phyloP scores from a whole-genome alignment of 2,888 invertebrate species.

The Lymantria monacha region DNA sequence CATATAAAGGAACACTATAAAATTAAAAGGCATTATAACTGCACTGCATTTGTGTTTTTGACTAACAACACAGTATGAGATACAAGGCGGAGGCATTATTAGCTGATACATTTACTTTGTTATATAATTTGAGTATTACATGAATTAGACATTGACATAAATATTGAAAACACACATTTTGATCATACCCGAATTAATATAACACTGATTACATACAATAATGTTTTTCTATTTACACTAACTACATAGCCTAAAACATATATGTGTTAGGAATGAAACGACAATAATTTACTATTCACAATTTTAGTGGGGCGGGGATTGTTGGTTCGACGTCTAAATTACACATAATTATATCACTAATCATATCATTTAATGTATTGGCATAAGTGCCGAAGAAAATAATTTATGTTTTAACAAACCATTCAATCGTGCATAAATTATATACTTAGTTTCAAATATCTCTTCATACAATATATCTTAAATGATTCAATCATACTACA shows the following conservation, averaged over 20 bases:
- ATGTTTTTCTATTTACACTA: slow-evolving; percentile 4
- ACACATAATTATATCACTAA: slow-evolving; percentile 2
- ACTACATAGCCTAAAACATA: slow-evolving; percentile 9
- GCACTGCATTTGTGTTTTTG: slow-evolving; percentile 14
- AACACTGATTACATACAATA: slow-evolving; percentile 9
- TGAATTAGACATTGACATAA: slow-evolving; percentile 9
- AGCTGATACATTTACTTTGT: slow-evolving; percentile 18
- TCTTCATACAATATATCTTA: slow-evolving; percentile 1
- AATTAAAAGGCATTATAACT: slow-evolving; percentile 26
- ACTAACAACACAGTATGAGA: slow-evolving; percentile 11
- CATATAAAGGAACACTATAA: slow-evolving; percentile 25
- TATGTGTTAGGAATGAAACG: slow-evolving; percentile 3
- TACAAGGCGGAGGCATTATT: slow-evolving; percentile 28
- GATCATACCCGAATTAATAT: not conserved
- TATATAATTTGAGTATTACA: slow-evolving; percentile 9
- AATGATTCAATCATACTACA: slow-evolving; percentile 10
- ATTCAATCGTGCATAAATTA: slow-evolving; percentile 4
- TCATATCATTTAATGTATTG: not conserved
- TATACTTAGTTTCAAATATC: slow-evolving; percentile 1
- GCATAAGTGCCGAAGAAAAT: not conserved
- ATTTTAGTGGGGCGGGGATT: not conserved
- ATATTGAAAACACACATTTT: slow-evolving; percentile 6
- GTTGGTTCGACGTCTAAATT: slow-evolving; percentile 8
- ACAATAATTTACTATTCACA: not conserved
- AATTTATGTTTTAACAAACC: not conserved